Evolutionary conservation across 2,113 vertebrate species (phyloP), one percentile per base, ranked within the genome.

Genomic region (Loxodonta africana): DNA sequence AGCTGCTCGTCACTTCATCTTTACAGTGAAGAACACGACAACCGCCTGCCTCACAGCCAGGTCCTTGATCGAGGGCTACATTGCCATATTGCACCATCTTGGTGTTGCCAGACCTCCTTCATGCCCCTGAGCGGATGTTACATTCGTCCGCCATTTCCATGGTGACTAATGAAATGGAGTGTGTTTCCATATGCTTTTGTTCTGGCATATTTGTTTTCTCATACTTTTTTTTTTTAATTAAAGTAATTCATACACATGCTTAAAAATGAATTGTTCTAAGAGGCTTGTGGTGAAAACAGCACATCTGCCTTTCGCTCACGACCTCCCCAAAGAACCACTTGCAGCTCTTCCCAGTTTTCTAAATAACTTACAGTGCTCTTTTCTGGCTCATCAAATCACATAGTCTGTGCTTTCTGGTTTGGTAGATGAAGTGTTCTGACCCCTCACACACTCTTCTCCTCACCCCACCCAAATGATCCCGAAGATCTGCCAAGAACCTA

Each of bases 1-100:
- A 23, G 8, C 5, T 6, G 0, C 15, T 14, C 26, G 15, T 2
- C 83, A 23, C 25, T 0, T 25, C 20, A 8, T 18, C 69, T 44
- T 78, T 21, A 44, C 76, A 46, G 73, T 44, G 63, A 41, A 83
- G 91, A 28, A 63, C 21, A 17, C 15, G 11, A 63, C 62, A 63
- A 1, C 15, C 5, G 23, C 62, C 62, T 23, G 62, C 1, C 62
- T 63, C 21, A 63, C 21, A 21, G 12, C 62, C 62, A 63, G 62
- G 21, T 63, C 62, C 23, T 63, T 63, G 62, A 5, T 30, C 12
- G 6, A 11, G 77, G 28, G 44, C 12, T 37, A 23, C 28, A 9
- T 15, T 9, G 5, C 10, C 65, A 7, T 9, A 1, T 17, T 17
- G 41, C 12, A 23, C 65, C 51, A 17, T 1, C 48, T 62, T n/a